Conservation (phyloP, 2,113 vertebrate species). For the Cebidichthys violaceus region DNA sequence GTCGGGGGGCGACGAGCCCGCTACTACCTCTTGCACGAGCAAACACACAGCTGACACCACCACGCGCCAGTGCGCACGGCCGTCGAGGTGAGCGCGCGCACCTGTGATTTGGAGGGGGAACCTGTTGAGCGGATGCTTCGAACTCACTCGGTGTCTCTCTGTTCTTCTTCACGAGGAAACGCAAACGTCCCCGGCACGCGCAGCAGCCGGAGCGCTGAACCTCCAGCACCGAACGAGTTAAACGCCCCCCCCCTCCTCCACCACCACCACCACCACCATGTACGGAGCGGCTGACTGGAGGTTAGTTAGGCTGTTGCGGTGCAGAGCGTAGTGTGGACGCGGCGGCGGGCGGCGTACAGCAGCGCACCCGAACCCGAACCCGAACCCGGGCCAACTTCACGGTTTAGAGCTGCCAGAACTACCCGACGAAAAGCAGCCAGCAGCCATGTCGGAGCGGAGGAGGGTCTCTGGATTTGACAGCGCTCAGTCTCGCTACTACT, state of each 20-base stretch:
- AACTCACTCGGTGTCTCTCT: neutral
- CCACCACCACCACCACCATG: slow-evolving; percentile 12
- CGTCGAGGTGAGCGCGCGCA: neutral
- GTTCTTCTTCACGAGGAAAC: neutral
- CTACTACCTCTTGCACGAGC: neutral
- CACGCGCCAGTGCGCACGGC: neutral
- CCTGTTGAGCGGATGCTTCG: slow-evolving; percentile 53
- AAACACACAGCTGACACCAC: slow-evolving; percentile 7
- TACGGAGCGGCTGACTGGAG: slow-evolving; percentile 64
- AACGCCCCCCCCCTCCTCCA: slow-evolving; percentile 45
- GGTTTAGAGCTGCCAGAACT: slow-evolving; percentile 21
- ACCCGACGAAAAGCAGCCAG: slow-evolving; percentile 14
- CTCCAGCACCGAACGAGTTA: slow-evolving; percentile 72
- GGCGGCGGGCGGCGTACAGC: slow-evolving; percentile 63
- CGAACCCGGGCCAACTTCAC: slow-evolving; percentile 67
- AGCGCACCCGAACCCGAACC: slow-evolving; percentile 38
- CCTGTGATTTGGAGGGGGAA: slow-evolving; percentile 9
- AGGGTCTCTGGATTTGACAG: slow-evolving; percentile 52
- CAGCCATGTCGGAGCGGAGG: slow-evolving; percentile 75
- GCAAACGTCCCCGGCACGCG: neutral
- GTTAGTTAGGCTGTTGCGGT: slow-evolving; percentile 56
- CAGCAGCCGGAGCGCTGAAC: neutral
- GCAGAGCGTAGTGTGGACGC: slow-evolving; percentile 65
- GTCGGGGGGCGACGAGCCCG: too few relatives aligned
- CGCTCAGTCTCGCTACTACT: slow-evolving; percentile 40